Evolutionary conservation across 1,140 invertebrate species (phyloP), one percentile per base, ranked within the genome.

Genomic region (Amphibalanus amphitrite): DNA sequence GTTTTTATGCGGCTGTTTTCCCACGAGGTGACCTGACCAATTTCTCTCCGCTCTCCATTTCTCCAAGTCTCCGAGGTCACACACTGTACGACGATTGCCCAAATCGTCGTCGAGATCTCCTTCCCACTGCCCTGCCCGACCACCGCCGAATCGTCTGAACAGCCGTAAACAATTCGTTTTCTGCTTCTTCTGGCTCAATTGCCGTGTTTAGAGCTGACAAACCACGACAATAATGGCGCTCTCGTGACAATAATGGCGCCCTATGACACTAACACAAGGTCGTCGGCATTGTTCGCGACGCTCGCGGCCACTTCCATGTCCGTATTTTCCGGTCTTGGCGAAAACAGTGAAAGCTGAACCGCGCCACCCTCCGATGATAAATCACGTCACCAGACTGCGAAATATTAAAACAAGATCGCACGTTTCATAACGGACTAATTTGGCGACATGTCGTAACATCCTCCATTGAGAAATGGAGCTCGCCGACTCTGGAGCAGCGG

Each of bases 211-310:
- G 17, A 20, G 47, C 47, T 23, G 47, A 59, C 47, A 59, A 59
- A 59, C 47, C 47, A 59, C 47, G 47, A 59, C 47, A 59, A 59
- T 59, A 59, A 59, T 6, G 47, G 47, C 20, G 47, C 6, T 23
- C 47, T 59, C 47, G 47, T 59, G 47, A 59, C 47, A 59, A 59
- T 59, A 59, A 59, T 59, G 47, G 47, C 47, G 47, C 47, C 47
- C 47, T 20, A 1, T 13, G 47, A 23, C 47, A 59, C 47, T 13
- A 20, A 6, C 47, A 20, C 17, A 59, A 59, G 47, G 47, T 23
- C 47, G 20, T 8, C 6, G 47, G 17, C 20, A 15, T 38, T 38
- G 33, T 38, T 15, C 15, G 15, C 15, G 33, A 15, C 33, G 33
- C 33, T 38, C 33, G 4, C 33, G 15, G 33, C 4, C 33, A 38